Evolutionary conservation across 2,797 vertebrate species (phyloP).

Genomic region (Gobio occitaniae): DNA sequence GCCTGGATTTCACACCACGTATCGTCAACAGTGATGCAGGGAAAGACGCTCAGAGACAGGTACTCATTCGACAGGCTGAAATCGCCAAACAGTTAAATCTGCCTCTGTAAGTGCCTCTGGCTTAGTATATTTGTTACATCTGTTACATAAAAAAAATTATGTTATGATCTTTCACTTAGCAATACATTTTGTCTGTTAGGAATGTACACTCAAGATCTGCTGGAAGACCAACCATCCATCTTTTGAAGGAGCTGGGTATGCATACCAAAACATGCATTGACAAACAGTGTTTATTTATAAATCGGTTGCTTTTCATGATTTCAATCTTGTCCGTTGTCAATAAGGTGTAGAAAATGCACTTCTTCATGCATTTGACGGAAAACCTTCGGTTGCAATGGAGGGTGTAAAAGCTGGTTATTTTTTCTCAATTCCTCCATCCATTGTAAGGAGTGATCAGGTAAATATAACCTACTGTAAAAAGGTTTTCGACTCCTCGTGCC

Average conservation of each 20-base stretch:
- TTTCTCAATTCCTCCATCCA: conserved; percentile 95
- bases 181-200: conserved; percentile 71
- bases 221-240: conserved; percentile 93
- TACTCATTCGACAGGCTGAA: conserved; percentile 88
- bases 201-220: conserved; percentile 98
- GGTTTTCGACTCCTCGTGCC: neutral
- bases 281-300: neutral
- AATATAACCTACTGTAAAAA: neutral
- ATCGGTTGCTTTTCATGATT: neutral
- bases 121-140: neutral
- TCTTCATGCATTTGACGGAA: conserved; percentile 97
- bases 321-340: conserved; percentile 7
- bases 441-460: conserved; percentile 94
- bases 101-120: conserved; percentile 84
- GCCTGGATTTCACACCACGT: conserved; percentile 94
- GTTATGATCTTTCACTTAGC: neutral
- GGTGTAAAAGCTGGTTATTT: conserved; percentile 92
- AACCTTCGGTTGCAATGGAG: conserved; percentile 93
- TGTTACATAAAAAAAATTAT: neutral
- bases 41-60: conserved; percentile 90
- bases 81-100: conserved; percentile 89
- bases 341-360: conserved; percentile 89
- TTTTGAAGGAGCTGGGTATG: conserved; percentile 92
- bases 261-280: neutral
- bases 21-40: conserved; percentile 81